Evolutionary conservation across 2,797 vertebrate genomes (phyloP).

Genomic region (Myioborus melanocephalus): DNA sequence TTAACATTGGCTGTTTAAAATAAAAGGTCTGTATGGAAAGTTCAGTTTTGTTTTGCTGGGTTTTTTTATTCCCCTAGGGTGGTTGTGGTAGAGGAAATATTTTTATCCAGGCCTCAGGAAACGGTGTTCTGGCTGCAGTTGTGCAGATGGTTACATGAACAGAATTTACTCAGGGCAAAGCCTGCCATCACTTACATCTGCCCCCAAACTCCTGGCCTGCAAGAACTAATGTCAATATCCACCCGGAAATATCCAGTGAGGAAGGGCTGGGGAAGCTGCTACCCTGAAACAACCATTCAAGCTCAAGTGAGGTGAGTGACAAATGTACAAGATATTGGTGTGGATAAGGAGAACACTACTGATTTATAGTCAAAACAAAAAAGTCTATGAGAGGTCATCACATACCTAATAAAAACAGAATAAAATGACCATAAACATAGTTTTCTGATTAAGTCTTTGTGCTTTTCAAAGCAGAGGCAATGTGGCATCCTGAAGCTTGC

Average conservation of each 20-base stretch:
- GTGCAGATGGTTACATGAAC: neutral
- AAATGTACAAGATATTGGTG: neutral
- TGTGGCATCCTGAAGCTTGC: neutral
- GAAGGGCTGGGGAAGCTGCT: neutral
- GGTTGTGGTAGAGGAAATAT: slow-evolving; percentile 66
- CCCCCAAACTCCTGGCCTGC: neutral
- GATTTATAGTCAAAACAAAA: neutral
- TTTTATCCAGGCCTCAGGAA: slow-evolving; percentile 80
- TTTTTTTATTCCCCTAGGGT: slow-evolving; percentile 39
- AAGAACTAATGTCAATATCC: neutral
- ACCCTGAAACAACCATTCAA: neutral
- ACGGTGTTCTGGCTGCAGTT: slow-evolving; percentile 73
- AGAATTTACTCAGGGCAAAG: neutral
- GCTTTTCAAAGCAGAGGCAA: neutral
- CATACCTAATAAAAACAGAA: neutral
- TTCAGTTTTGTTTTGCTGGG: slow-evolving; percentile 51
- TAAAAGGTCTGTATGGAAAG: slow-evolving; percentile 72
- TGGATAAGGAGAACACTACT: neutral
- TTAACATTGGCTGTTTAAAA: slow-evolving; percentile 72
- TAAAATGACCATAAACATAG: neutral
- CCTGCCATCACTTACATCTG: neutral
- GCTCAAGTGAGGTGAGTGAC: neutral
- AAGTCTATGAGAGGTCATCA: neutral
- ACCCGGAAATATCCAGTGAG: neutral
- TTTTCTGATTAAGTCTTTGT: neutral